Evolutionary conservation across 2,113 vertebrate genomes (phyloP), one percentile per base, ranked within the genome.

Genomic region (Grammomys dolichurus): DNA sequence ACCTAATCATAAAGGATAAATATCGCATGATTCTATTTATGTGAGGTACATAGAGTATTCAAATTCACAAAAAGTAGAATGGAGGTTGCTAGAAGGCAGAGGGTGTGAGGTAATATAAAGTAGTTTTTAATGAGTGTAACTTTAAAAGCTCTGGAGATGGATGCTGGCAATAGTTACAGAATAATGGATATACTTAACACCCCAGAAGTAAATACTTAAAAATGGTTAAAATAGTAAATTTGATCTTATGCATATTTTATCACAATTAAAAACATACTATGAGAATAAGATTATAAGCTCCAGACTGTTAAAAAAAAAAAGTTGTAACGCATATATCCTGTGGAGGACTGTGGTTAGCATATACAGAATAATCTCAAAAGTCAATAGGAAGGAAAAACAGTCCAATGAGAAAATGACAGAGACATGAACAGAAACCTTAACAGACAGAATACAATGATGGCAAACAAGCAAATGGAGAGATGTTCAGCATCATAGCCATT

Each of bases 401-500:
- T 36, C 48, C 72, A 96, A 88, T 97, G 89, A 93, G 93, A 94
- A 95, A 95, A 90, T 65, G 77, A 81, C 60, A 95, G 93, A 96
- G 40, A 95, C 69, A 5, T 92, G 58, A 97, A 96, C 67, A 94
- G 77, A 96, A 72, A 96, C 22, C 63, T 89, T 72, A 96, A 77
- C 95, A 95, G 89, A 96, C 54, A 93, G 33, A 69, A 95, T 95
- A 91, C 43, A 93, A 95, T 40, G 90, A 93, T 95, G 70, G 81
- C 90, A 97, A 90, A 94, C 88, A 97, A 97, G 95, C 97, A 97
- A 56, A 97, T 90, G 86, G 93, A 95, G 96, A 96, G 90, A 97
- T 96, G 88, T 73, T 96, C 43, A 95, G 90, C 93, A 96, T 82
- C 94, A 94, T 95, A 97, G 96, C 81, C 95, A 95, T 63, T 93